These are phyloP conservation scores for Thalpophila matura DNA, from an alignment of 2,888 invertebrate species.

Conservation along the genomic window DNA sequence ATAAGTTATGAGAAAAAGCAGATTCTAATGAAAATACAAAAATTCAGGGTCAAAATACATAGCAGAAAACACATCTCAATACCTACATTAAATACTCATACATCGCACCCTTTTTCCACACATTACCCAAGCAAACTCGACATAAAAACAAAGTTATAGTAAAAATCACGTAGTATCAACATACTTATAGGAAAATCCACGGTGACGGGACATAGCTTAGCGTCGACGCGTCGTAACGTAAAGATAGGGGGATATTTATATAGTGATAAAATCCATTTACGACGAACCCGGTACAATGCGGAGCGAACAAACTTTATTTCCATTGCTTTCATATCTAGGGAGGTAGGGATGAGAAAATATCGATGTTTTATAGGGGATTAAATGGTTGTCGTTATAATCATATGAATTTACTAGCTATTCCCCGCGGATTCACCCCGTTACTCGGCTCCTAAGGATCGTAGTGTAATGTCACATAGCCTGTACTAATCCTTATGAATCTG, in stretches of 20 bases:
- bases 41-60: not conserved
- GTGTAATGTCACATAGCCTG: too few relatives aligned
- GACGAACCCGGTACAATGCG: constrained; percentile 83
- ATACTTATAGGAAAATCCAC: constrained; percentile 60
- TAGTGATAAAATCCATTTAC: constrained; percentile 90
- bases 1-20: constrained; percentile 14
- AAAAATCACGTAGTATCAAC: constrained; percentile 61
- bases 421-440: too few relatives aligned
- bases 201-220: constrained; percentile 65
- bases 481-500: too few relatives aligned
- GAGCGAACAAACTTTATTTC: constrained; percentile 88
- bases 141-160: constrained; percentile 56
- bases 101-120: constrained; percentile 39
- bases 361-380: constrained; percentile 24
- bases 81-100: constrained; percentile 40
- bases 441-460: too few relatives aligned
- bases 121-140: constrained; percentile 47
- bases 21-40: not conserved
- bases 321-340: constrained; percentile 87
- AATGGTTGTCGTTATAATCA: not conserved
- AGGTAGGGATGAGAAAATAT: constrained; percentile 66
- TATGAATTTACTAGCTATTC: too few relatives aligned
- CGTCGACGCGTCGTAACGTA: constrained; percentile 73
- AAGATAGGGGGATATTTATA: constrained; percentile 84
- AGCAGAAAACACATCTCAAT: not conserved